phyloP scores from a whole-genome alignment of 2,113 vertebrate species.

The Ellobius talpinus region DNA sequence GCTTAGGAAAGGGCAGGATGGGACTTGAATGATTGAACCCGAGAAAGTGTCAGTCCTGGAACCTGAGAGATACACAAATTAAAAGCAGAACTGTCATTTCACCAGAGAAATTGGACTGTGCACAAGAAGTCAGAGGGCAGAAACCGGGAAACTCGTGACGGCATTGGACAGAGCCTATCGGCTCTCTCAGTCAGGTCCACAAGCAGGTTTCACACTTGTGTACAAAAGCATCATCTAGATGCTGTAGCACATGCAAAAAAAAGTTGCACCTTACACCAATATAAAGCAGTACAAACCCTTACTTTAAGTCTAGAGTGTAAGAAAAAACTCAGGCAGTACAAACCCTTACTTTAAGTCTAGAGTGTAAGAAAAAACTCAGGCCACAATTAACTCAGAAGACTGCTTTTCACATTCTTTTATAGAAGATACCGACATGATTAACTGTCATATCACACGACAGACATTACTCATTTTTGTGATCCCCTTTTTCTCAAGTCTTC shows the following conservation, averaged over 20 bases:
- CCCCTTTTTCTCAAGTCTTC: background rate
- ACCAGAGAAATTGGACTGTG: background rate
- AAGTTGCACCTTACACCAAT: background rate
- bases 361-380: background rate
- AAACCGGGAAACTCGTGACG: background rate
- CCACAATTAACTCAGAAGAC: background rate
- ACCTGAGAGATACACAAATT: background rate
- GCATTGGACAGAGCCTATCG: background rate
- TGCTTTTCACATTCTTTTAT: background rate
- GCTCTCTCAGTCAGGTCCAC: background rate
- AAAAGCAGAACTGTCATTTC: conserved; percentile 32
- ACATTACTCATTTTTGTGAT: background rate
- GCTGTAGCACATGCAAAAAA: background rate
- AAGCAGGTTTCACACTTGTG: background rate
- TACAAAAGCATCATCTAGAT: background rate
- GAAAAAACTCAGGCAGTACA: background rate
- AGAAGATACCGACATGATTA: background rate
- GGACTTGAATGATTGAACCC: background rate
- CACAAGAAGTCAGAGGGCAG: background rate
- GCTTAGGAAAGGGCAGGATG: background rate
- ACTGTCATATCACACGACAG: background rate
- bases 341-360: background rate
- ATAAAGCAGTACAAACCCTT: background rate
- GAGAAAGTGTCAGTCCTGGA: conserved; percentile 18
- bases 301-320: background rate